phyloP scores from a whole-genome alignment of 2,888 invertebrate genomes.

The Adineta ricciae region DNA sequence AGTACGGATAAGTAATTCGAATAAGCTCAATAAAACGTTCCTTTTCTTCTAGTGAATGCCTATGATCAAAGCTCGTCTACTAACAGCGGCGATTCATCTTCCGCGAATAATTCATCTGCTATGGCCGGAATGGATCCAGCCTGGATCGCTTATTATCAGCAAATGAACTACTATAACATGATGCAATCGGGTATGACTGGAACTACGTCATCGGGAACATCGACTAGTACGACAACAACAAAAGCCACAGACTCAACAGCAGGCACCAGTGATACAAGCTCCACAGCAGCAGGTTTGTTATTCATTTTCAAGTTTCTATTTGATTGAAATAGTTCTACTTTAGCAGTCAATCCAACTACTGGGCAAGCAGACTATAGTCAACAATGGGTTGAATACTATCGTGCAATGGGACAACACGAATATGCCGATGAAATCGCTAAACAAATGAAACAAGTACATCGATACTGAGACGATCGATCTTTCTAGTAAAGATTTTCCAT shows the following conservation, averaged over 20 bases:
- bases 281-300: background rate
- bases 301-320: background rate
- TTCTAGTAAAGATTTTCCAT: background rate
- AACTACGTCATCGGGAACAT: background rate
- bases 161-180: background rate
- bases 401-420: constrained; percentile 29
- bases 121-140: background rate
- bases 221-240: background rate
- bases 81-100: background rate
- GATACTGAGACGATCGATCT: background rate
- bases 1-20: background rate
- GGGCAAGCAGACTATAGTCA: constrained; percentile 32
- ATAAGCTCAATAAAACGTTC: background rate
- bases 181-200: background rate
- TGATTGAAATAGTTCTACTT: background rate
- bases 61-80: background rate
- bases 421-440: constrained; percentile 28
- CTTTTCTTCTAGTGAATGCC: background rate
- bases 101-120: background rate
- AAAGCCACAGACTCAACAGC: background rate
- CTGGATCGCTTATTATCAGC: constrained; percentile 2
- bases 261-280: background rate
- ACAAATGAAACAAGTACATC: constrained; percentile 25
- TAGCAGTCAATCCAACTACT: background rate
- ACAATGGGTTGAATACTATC: constrained; percentile 34